Evolutionary conservation across 92 coral and sea anemone species (phyloP).

Genomic region (Epizoanthus rinbou): DNA sequence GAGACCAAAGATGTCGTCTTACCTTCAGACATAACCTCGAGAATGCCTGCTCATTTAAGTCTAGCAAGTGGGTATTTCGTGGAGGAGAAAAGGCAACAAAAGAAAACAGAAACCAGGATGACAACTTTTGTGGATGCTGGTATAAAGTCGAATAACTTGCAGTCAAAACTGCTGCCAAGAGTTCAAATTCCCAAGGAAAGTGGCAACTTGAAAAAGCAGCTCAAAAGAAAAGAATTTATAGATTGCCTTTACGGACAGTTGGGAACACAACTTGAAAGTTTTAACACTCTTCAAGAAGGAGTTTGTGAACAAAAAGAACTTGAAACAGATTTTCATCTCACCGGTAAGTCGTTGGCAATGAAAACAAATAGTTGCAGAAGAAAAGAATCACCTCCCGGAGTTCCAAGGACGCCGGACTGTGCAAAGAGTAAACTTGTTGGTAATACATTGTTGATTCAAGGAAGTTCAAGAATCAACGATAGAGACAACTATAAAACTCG

Average conservation of each 20-base stretch:
- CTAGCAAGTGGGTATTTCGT: conserved; percentile 4
- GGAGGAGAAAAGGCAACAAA: background rate
- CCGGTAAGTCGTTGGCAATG: background rate
- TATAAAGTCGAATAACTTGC: conserved; percentile 1
- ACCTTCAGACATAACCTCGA: background rate
- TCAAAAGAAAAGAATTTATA: conserved; percentile 1
- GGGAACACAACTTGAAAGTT: background rate
- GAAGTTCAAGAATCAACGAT: background rate
- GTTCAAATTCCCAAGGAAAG: background rate
- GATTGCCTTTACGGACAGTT: conserved; percentile 20
- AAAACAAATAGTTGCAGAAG: background rate
- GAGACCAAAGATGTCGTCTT: background rate
- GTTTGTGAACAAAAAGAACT: background rate
- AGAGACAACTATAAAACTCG: background rate
- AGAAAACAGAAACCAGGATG: background rate
- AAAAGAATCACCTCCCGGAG: background rate
- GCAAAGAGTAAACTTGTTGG: background rate
- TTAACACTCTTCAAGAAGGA: background rate
- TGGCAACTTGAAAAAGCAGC: background rate
- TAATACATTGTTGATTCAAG: conserved; percentile 15
- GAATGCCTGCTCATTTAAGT: conserved; percentile 1
- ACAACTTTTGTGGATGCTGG: too few species aligned
- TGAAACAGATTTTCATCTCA: conserved; percentile 4
- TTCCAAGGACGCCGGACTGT: conserved; percentile 15
- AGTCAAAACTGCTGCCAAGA: background rate